Percentiles rank a stretch among this genome's conserved stretches.
These are phyloP conservation scores for Apis cerana DNA, from an alignment of 1,140 invertebrate species.

Conservation along the genomic window DNA sequence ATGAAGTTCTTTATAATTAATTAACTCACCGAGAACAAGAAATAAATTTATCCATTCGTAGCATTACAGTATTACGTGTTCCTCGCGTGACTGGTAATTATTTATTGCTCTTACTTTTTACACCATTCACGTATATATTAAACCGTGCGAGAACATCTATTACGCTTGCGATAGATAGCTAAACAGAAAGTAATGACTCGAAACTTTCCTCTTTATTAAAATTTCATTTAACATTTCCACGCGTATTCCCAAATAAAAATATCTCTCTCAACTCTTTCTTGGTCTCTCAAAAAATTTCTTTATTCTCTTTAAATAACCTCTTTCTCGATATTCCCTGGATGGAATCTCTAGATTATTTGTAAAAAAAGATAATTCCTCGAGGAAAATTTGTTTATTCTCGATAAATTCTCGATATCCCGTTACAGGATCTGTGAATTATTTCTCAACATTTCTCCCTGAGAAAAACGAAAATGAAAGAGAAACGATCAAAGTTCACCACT, in stretches of 20 bases:
- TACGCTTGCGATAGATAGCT: no score
- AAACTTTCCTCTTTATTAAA: no score
- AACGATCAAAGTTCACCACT: neutral
- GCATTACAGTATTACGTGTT: neutral
- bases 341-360: no score
- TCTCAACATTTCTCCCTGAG: neutral
- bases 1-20: neutral
- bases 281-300: no score
- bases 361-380: no score
- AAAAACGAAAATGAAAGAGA: neutral
- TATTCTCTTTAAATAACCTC: no score
- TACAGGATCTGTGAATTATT: neutral
- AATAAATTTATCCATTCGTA: neutral
- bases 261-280: no score
- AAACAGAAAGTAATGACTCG: no score
- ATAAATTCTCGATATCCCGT: neutral
- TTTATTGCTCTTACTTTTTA: neutral
- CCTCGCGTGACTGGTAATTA: constrained; percentile 4
- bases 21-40: neutral
- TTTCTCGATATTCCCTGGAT: no score
- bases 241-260: no score
- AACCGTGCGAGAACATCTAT: no score
- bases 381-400: neutral
- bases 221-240: no score
- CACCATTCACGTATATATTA: neutral